Conservation (phyloP, 1,140 invertebrate species). For the Apolygus lucorum region DNA sequence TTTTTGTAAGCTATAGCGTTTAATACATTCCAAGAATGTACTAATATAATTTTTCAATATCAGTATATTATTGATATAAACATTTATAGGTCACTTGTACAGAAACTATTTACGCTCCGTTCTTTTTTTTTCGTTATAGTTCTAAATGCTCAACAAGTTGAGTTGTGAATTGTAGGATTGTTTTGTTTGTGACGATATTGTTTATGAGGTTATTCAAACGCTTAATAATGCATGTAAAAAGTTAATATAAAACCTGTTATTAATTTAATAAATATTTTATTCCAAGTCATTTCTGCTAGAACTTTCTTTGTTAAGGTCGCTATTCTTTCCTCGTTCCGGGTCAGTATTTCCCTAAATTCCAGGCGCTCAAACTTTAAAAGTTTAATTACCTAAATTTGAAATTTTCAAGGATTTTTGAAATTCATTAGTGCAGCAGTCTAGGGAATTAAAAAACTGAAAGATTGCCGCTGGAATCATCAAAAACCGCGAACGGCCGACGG, state of each 20-base stretch:
- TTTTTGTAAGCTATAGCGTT: not conserved
- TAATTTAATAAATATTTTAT: not conserved
- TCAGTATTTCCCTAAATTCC: too few relatives aligned
- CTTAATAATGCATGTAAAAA: not conserved
- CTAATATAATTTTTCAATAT: constrained; percentile 1
- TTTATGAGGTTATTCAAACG: not conserved
- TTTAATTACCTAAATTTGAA: too few relatives aligned
- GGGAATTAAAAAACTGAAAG: too few relatives aligned
- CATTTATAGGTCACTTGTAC: not conserved
- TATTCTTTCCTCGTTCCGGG: too few relatives aligned
- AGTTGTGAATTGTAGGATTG: not conserved
- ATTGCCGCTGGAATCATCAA: too few relatives aligned
- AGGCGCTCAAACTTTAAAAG: too few relatives aligned
- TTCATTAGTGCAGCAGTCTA: too few relatives aligned
- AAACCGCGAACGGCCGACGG: too few relatives aligned
- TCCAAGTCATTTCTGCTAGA: not conserved
- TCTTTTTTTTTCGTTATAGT: not conserved
- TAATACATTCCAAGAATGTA: constrained; percentile 6
- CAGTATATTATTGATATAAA: constrained; percentile 14
- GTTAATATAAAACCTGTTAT: not conserved
- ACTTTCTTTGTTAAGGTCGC: too few relatives aligned
- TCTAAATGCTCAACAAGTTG: not conserved
- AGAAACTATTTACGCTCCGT: not conserved
- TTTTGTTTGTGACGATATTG: not conserved
- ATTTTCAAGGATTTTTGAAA: too few relatives aligned